These are phyloP conservation scores for Diaprepes abbreviatus DNA, from an alignment of 2,888 invertebrate species.

Conservation along the genomic window DNA sequence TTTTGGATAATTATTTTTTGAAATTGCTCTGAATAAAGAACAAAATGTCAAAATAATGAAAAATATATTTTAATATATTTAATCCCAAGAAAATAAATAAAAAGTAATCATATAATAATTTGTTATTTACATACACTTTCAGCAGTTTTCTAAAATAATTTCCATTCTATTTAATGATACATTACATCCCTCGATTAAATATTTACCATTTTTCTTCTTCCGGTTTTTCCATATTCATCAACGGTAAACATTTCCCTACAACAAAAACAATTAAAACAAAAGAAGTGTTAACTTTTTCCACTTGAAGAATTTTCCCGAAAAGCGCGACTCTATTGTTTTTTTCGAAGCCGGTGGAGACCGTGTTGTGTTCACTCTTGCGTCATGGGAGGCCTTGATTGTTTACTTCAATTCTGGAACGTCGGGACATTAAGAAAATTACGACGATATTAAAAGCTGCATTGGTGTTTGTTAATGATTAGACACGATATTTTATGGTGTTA, in stretches of 20 bases:
- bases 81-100: too few relatives aligned
- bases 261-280: constrained; percentile 57
- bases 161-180: too few relatives aligned
- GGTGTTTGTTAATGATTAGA: not conserved
- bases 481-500: not conserved
- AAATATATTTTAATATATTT: too few relatives aligned
- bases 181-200: too few relatives aligned
- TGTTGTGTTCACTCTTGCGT: not conserved
- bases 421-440: constrained; percentile 37
- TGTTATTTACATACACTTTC: too few relatives aligned
- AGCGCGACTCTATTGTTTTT: constrained; percentile 33
- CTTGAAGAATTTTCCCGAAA: constrained; percentile 57
- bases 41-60: too few relatives aligned
- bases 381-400: constrained; percentile 31
- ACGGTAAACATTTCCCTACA: constrained; percentile 8
- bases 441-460: constrained; percentile 12
- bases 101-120: too few relatives aligned
- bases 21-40: too few relatives aligned
- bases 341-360: constrained; percentile 3
- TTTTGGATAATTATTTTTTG: too few relatives aligned
- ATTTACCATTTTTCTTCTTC: too few relatives aligned
- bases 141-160: too few relatives aligned
- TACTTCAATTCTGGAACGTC: constrained; percentile 28
- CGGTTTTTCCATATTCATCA: not conserved
- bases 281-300: constrained; percentile 64